These are phyloP conservation scores for Amorpha juglandis DNA, from an alignment of 2,888 invertebrate genomes.

Conservation along the genomic window DNA sequence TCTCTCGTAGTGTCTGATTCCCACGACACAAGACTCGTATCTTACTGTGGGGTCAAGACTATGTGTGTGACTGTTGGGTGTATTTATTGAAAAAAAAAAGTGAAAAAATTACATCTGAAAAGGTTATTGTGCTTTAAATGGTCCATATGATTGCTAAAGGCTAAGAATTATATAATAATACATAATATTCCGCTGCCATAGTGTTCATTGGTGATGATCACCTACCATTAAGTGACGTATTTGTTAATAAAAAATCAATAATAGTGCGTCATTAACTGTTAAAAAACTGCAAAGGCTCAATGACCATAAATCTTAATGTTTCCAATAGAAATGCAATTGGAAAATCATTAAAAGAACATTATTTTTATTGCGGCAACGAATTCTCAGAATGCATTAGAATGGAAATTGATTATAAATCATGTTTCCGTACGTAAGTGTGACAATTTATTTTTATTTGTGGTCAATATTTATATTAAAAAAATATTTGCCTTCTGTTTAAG, in stretches of 20 bases:
- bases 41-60: too few relatives aligned
- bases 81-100: too few relatives aligned
- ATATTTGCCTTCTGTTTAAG: neutral
- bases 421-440: neutral
- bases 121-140: too few relatives aligned
- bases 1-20: too few relatives aligned
- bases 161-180: too few relatives aligned
- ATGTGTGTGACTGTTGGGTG: too few relatives aligned
- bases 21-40: too few relatives aligned
- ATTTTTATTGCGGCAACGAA: slow-evolving; percentile 24
- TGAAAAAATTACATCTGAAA: too few relatives aligned
- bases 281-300: slow-evolving; percentile 46
- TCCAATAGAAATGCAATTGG: slow-evolving; percentile 52
- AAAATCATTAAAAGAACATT: slow-evolving; percentile 40
- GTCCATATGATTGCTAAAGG: too few relatives aligned
- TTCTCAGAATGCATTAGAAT: neutral
- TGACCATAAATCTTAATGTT: slow-evolving; percentile 57
- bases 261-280: slow-evolving; percentile 26
- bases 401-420: neutral
- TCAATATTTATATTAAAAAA: neutral
- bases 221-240: neutral
- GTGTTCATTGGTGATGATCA: too few relatives aligned
- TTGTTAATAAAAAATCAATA: neutral
- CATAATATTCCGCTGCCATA: too few relatives aligned
- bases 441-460: neutral